Percentiles rank a stretch among this genome's conserved stretches.
Evolutionary conservation across 2,797 vertebrate species (phyloP).

Genomic region (Gouania willdenowi): DNA sequence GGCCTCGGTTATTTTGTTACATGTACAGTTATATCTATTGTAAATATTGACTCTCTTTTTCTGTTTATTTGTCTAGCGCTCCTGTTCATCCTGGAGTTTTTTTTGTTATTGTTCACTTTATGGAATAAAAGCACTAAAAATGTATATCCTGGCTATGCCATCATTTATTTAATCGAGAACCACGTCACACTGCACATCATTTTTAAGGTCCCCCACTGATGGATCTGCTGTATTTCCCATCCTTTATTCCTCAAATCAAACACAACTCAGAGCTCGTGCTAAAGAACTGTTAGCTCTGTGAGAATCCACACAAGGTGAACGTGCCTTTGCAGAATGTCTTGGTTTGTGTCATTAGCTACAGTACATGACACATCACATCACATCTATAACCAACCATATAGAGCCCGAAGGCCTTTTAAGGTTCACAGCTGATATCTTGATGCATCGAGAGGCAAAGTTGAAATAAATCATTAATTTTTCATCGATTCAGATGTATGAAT

Average conservation of each 20-base stretch:
- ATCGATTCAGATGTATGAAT: slow-evolving; percentile 55
- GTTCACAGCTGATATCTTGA: slow-evolving; percentile 36
- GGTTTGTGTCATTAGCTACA: slow-evolving; percentile 11
- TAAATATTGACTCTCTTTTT: no score
- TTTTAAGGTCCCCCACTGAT: slow-evolving; percentile 12
- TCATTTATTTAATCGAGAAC: no score
- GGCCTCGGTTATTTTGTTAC: no score
- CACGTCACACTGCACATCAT: slow-evolving; percentile 24
- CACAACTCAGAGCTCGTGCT: slow-evolving; percentile 14
- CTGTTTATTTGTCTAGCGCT: no score
- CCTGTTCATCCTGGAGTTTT: no score
- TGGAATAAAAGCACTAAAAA: no score
- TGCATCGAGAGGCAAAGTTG: slow-evolving; percentile 29
- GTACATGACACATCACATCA: slow-evolving; percentile 6
- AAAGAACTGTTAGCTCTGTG: slow-evolving; percentile 4
- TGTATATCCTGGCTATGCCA: no score
- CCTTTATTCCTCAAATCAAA: slow-evolving; percentile 29
- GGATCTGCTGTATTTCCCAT: slow-evolving; percentile 18
- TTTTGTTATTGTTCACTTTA: no score
- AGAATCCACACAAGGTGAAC: background rate
- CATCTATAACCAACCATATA: slow-evolving; percentile 1
- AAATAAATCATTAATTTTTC: slow-evolving; percentile 62
- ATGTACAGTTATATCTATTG: no score
- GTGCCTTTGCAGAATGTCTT: background rate
- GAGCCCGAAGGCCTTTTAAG: slow-evolving; percentile 3